Evolutionary conservation across 2,113 vertebrate genomes (phyloP), one percentile per base, ranked within the genome.

Genomic region (Ranitomeya variabilis): DNA sequence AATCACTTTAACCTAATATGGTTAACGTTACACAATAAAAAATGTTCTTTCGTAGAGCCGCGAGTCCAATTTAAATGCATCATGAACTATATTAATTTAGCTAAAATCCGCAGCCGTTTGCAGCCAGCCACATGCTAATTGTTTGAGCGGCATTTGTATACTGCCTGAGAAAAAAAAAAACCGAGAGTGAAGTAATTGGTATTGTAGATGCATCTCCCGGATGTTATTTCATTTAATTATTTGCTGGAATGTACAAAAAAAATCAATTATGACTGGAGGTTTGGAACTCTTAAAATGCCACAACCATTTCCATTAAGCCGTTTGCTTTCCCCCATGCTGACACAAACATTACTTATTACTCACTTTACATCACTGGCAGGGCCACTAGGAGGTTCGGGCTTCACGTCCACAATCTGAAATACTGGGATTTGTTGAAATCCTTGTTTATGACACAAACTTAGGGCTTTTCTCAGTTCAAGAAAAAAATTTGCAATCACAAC

Each of bases 191-290:
- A 82, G 19, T 82, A 71, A 71, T 82, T 83, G 79, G 55, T 71
- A 45, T 76, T 73, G 67, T 60, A 55, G 67, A 81, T 64, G 78
- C 16, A 51, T 83, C 59, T 73, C 79, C 79, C 86, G 82, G 86
- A 82, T 88, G 79, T 87, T 80, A 81, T 87, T 87, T 26, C 77
- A 45, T 21, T 83, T 71, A 81, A 87, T 81, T 60, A 74, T 88
- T 88, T 88, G 78, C 57, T 74, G 55, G 79, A 74, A 82, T 74
- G 64, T 74, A 60, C 31, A 88, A 88, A 88, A 60, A 55, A 88
- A 88, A 88, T 88, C 79, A 83, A 74, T 88, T 82, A 88, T 62
- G 67, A 62, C 67, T 81, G 16, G 37, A 74, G 67, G 86, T 82
- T 81, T 31, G 26, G 31, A 74, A 88, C 26, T 31, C 80, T 74